These are phyloP conservation scores for Willowsia nigromaculata DNA, from an alignment of 2,888 invertebrate genomes.

Conservation along the genomic window DNA sequence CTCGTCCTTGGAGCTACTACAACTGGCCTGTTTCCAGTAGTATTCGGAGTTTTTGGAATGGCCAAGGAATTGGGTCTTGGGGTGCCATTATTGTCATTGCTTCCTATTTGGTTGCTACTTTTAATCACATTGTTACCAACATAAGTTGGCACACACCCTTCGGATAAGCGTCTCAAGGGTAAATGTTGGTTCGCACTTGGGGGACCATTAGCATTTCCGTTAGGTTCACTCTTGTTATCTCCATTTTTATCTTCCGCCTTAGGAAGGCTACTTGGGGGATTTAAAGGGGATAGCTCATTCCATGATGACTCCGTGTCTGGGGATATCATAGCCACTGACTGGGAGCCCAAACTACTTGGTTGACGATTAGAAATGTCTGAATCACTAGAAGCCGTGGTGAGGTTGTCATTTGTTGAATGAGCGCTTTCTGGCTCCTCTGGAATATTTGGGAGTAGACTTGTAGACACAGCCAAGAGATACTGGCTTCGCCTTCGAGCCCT, in stretches of 20 bases:
- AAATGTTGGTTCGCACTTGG: slow-evolving; percentile 8
- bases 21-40: background rate
- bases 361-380: slow-evolving; percentile 34
- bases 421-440: slow-evolving; percentile 76
- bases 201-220: background rate
- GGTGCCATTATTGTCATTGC: background rate
- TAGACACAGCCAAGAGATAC: slow-evolving; percentile 70
- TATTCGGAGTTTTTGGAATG: background rate
- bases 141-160: slow-evolving; percentile 53
- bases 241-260: background rate
- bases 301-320: background rate
- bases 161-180: slow-evolving; percentile 40
- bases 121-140: background rate
- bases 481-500: slow-evolving; percentile 71
- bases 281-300: background rate
- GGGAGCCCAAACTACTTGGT: slow-evolving; percentile 1
- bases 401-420: slow-evolving; percentile 53
- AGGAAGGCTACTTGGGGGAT: background rate
- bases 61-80: background rate
- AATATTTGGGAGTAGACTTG: slow-evolving; percentile 76
- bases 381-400: slow-evolving; percentile 56
- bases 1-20: background rate
- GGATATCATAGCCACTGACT: background rate
- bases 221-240: background rate
- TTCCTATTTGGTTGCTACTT: background rate